Percentiles rank a stretch among this genome's conserved stretches.
phyloP scores from a whole-genome alignment of 2,113 vertebrate genomes.

The Thalassoma bifasciatum region DNA sequence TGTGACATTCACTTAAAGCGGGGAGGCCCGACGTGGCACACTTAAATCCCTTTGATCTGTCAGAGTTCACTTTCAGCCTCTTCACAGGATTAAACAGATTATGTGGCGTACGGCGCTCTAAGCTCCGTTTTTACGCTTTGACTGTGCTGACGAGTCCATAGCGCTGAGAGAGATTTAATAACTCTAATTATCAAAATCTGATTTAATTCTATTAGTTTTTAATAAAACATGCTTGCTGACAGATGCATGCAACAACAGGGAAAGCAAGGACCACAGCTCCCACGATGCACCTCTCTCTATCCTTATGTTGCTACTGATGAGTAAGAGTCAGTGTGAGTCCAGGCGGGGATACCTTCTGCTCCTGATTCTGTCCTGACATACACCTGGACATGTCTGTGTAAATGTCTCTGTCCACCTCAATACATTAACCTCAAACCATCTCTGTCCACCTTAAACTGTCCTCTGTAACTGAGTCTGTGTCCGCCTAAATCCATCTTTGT shows the following conservation, averaged over 20 bases:
- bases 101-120: not conserved
- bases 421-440: too few relatives aligned
- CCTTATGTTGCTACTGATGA: conserved; percentile 45
- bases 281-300: conserved; percentile 59
- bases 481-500: not conserved
- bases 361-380: conserved; percentile 40
- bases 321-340: conserved; percentile 47
- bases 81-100: conserved; percentile 55
- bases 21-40: not conserved
- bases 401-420: too few relatives aligned
- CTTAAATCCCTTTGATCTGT: conserved; percentile 25
- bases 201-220: conserved; percentile 31
- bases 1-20: not conserved
- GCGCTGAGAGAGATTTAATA: conserved; percentile 1
- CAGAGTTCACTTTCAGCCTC: conserved; percentile 37
- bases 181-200: conserved; percentile 24
- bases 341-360: conserved; percentile 71
- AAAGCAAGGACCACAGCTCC: conserved; percentile 35
- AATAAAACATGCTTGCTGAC: conserved; percentile 9
- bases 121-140: not conserved
- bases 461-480: too few relatives aligned
- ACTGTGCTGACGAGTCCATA: not conserved
- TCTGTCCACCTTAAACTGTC: not conserved
- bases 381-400: conserved; percentile 49
- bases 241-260: conserved; percentile 7